Base-by-base conservation (phyloP, 2,888 invertebrate genomes). In the Tachina fera region DNA sequence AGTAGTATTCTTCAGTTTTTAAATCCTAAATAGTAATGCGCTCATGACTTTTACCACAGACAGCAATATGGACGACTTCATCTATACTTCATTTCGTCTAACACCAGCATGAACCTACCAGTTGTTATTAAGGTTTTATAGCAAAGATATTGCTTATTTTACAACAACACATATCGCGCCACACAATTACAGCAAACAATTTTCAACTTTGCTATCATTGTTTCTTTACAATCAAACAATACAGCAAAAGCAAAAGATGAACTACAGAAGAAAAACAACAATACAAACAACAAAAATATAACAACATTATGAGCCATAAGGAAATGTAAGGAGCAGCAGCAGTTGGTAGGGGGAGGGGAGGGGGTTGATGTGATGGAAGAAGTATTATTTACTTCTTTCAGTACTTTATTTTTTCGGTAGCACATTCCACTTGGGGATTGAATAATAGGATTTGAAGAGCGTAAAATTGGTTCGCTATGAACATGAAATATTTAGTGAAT, bases 361-460 rank as follows among this genome's bases (percentile, higher is more conserved):
- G 41, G 31, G 53, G n/a, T 43, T 60, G 67, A n/a, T 31, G n/a
- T 68, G 74, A 60, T 74, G 61, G 61, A 51, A 58, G 10, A 67
- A 49, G 31, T n/a, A 31, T 47, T 47, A 53, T 82, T 68, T 61
- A 65, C 71, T 81, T 67, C 56, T 67, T 75, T 63, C 61, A 61
- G 49, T 82, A 67, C 31, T 58, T 76, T 53, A 68, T 82, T 83
- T 76, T 76, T 84, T 75, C 71, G 83, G 84, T 70, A 76, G 83
- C 83, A 87, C 87, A 89, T 91, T 90, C 90, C 90, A 90, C 90
- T 90, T 89, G 89, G 91, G 91, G 91, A 91, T 91, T 92, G 91
- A 92, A 92, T 92, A 92, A 92, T 92, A 92, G 92, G 92, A 92
- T 92, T 92, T 92, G 92, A 92, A 92, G 92, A 92, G 92, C 92